phyloP scores from a whole-genome alignment of 2,797 vertebrate genomes.

The Ciconia nigra region DNA sequence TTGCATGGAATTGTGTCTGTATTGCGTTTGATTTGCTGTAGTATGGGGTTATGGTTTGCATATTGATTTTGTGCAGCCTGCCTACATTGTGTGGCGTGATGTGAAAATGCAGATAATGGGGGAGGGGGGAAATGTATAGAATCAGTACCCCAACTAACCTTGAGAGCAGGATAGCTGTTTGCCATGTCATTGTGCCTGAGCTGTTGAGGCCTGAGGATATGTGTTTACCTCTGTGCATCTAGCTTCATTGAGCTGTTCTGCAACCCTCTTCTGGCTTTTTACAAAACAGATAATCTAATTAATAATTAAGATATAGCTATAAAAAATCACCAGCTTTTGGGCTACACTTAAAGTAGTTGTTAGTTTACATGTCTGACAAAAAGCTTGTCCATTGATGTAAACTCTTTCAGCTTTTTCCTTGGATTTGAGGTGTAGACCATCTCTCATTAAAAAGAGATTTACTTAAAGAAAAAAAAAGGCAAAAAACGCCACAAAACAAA shows the following conservation, averaged over 20 bases:
- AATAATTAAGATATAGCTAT: not conserved
- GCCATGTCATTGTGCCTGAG: not conserved
- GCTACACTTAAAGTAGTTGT: not conserved
- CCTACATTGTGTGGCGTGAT: not conserved
- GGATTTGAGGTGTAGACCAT: not conserved
- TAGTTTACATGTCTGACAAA: not conserved
- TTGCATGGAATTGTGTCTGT: not conserved
- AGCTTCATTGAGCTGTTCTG: not conserved
- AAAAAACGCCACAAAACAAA: no score
- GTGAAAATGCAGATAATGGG: not conserved
- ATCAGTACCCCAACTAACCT: not conserved
- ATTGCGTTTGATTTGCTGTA: fast-evolving
- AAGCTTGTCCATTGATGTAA: not conserved
- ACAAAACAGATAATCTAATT: not conserved
- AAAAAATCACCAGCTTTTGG: not conserved
- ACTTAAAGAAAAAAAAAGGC: not conserved
- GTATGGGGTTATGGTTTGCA: not conserved
- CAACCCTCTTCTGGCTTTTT: not conserved
- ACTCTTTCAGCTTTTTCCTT: not conserved
- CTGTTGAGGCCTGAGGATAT: not conserved
- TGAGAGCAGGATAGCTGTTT: not conserved
- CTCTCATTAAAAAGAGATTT: not conserved
- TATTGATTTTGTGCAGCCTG: not conserved
- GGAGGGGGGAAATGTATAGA: not conserved
- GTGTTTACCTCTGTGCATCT: not conserved